Percentiles rank a stretch among this genome's conserved stretches.
Evolutionary conservation across 2,888 invertebrate species (phyloP).

Genomic region (Polydesmus complanatus): DNA sequence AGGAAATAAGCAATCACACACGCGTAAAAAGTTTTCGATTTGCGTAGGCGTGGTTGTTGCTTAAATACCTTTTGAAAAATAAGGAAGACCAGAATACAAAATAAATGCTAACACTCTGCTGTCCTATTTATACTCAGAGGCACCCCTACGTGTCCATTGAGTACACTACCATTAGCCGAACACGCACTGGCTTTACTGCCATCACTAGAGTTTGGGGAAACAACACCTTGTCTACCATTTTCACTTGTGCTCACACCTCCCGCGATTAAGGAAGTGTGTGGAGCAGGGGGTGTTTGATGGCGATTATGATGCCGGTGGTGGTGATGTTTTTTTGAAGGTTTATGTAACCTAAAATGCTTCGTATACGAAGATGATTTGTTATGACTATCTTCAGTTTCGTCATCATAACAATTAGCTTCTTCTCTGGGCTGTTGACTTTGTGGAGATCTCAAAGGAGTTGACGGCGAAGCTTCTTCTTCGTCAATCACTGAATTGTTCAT

Average conservation of each 20-base stretch:
- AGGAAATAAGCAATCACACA: neutral
- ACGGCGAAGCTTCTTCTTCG: slow-evolving; percentile 16
- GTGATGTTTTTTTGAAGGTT: neutral
- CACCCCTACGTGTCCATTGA: slow-evolving; percentile 8
- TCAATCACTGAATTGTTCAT: slow-evolving; percentile 12
- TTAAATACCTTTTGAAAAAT: neutral
- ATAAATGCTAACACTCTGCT: slow-evolving; percentile 1
- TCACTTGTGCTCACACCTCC: neutral
- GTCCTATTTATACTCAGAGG: neutral
- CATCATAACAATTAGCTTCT: neutral
- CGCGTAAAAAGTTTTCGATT: neutral
- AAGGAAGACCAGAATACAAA: slow-evolving; percentile 1
- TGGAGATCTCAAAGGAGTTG: slow-evolving; percentile 20
- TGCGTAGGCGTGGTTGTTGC: neutral
- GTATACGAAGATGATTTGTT: neutral
- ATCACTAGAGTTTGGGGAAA: slow-evolving; percentile 20
- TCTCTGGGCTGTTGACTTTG: neutral
- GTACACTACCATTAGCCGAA: slow-evolving; percentile 5
- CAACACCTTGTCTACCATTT: slow-evolving; percentile 12
- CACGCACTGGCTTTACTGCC: slow-evolving; percentile 18
- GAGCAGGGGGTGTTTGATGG: too few species aligned
- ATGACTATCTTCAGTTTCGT: neutral
- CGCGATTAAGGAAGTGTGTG: too few species aligned
- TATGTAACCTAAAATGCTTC: neutral
- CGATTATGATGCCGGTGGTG: neutral